Percentiles rank a stretch among this genome's conserved stretches.
Conservation (phyloP, 2,797 vertebrate species). For the Ispidina picta region DNA sequence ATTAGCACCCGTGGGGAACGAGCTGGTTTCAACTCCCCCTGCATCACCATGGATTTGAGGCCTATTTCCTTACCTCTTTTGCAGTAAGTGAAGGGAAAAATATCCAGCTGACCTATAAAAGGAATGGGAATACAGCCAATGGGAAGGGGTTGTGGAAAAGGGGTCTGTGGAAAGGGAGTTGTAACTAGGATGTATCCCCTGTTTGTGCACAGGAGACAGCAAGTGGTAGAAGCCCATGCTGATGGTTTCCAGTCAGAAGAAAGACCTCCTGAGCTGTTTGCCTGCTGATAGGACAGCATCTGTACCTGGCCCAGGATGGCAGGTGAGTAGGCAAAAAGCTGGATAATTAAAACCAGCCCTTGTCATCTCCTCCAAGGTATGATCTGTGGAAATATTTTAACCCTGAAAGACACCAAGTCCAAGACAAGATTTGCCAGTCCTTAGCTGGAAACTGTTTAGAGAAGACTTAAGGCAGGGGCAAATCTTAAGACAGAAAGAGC, state of each 20-base stretch:
- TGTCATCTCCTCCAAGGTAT: neutral
- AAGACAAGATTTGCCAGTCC: neutral
- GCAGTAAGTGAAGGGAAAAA: neutral
- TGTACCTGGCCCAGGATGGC: neutral
- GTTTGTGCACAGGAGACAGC: neutral
- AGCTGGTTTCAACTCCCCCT: neutral
- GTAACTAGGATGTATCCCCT: neutral
- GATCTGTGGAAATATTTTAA: neutral
- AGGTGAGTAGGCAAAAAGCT: neutral
- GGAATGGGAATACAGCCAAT: neutral
- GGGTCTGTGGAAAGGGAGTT: neutral
- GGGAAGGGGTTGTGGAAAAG: neutral
- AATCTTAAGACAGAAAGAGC: neutral
- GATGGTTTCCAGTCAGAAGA: neutral
- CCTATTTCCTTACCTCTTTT: neutral
- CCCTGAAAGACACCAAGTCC: neutral
- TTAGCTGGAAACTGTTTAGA: constrained; percentile 1
- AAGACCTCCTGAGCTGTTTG: neutral
- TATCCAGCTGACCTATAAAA: neutral
- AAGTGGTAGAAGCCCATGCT: neutral
- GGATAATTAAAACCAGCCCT: neutral
- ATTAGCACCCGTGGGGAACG: neutral
- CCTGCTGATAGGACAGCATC: neutral
- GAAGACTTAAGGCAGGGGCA: neutral
- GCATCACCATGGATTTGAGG: constrained; percentile 10